Evolutionary conservation across 2,797 vertebrate genomes (phyloP).

Genomic region (Sciurus carolinensis): DNA sequence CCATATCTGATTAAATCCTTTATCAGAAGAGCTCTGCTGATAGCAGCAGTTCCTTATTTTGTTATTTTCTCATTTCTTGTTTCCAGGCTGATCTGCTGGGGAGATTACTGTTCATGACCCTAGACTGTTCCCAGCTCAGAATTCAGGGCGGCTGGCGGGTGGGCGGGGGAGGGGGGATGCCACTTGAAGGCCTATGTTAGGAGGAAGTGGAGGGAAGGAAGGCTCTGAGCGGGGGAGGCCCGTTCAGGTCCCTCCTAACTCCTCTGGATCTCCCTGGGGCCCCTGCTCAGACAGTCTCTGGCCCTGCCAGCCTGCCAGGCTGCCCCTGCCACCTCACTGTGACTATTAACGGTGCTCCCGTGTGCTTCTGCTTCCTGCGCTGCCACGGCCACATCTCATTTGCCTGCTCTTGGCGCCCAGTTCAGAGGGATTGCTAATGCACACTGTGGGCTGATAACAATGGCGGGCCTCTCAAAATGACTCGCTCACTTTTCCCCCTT

Average conservation of each 20-base stretch:
- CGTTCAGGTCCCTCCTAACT: not conserved
- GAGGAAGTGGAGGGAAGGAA: not conserved
- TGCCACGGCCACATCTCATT: not conserved
- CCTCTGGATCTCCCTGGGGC: not conserved
- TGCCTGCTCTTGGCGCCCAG: not conserved
- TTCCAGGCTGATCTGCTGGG: constrained; percentile 57
- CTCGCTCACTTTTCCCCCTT: not conserved
- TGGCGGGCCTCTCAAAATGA: fast-evolving
- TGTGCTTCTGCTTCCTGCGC: not conserved
- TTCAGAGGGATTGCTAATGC: not conserved
- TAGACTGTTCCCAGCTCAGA: constrained; percentile 29
- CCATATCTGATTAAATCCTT: constrained; percentile 53
- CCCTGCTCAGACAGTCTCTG: not conserved
- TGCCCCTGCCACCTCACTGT: too few species aligned
- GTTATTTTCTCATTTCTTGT: constrained; percentile 65
- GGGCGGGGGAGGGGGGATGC: too few species aligned
- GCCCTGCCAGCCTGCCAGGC: not conserved
- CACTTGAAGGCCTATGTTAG: not conserved
- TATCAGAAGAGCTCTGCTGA: constrained; percentile 61
- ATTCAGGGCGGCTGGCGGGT: not conserved
- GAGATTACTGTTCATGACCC: constrained; percentile 33
- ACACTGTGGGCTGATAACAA: not conserved
- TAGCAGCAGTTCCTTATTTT: constrained; percentile 45
- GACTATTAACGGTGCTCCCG: not conserved
- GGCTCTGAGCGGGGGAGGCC: not conserved